Evolutionary conservation across 2,888 invertebrate species (phyloP).

Genomic region (Poecilobothrus nobilitatus): DNA sequence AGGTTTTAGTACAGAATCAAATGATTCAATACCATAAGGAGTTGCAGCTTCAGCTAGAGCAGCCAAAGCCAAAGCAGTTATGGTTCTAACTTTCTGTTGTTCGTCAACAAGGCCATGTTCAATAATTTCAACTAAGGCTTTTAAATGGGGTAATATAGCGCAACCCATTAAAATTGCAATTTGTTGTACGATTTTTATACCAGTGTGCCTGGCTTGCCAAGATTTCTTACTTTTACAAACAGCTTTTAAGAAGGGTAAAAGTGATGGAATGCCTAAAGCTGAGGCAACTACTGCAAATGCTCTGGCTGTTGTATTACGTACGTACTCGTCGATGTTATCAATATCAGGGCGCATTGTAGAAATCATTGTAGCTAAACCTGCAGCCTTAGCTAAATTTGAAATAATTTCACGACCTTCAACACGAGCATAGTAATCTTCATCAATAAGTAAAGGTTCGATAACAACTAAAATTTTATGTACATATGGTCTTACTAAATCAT

Average conservation of each 20-base stretch:
- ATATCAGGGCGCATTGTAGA: slow-evolving; percentile 99
- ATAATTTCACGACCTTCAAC: slow-evolving; percentile 99
- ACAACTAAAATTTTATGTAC: slow-evolving; percentile 99
- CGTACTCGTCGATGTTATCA: slow-evolving; percentile 99
- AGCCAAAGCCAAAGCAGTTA: slow-evolving; percentile 95
- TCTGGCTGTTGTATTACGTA: slow-evolving; percentile 96
- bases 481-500: slow-evolving; percentile 96
- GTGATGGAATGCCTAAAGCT: slow-evolving; percentile 91
- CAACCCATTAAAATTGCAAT: slow-evolving; percentile 99
- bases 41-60: slow-evolving; percentile 98
- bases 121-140: slow-evolving; percentile 97
- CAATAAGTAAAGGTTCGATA: slow-evolving; percentile 95
- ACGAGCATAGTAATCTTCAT: slow-evolving; percentile 99
- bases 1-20: slow-evolving; percentile 98
- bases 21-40: slow-evolving; percentile 99
- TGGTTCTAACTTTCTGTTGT: slow-evolving; percentile 96
- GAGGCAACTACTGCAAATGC: slow-evolving; percentile 99
- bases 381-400: slow-evolving; percentile 97
- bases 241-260: slow-evolving; percentile 95
- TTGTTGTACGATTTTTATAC: slow-evolving; percentile 99
- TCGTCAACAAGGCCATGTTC: slow-evolving; percentile 98
- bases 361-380: slow-evolving; percentile 99
- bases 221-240: slow-evolving; percentile 99
- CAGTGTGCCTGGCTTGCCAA: slow-evolving; percentile 97
- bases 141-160: slow-evolving; percentile 95